These are phyloP conservation scores for Sphenopsis melanotis DNA, from an alignment of 2,797 vertebrate genomes.

Conservation along the genomic window DNA sequence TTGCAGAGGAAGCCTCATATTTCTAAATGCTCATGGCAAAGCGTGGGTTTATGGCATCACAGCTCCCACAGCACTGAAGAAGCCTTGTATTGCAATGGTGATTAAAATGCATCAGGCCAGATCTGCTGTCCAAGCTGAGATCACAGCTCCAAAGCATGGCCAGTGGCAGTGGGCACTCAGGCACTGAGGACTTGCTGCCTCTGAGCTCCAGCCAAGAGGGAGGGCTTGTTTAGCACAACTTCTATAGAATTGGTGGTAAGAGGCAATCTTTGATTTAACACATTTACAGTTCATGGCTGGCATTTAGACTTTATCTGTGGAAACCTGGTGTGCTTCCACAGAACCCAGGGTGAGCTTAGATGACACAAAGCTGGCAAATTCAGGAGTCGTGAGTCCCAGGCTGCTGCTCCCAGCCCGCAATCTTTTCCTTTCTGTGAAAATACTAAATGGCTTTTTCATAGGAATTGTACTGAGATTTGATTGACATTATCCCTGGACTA, in stretches of 20 bases:
- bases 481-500: background rate
- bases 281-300: background rate
- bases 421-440: background rate
- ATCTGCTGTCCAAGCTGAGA: background rate
- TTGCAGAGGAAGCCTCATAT: background rate
- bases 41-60: rapidly evolving
- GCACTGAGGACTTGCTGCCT: background rate
- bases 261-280: background rate
- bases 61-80: background rate
- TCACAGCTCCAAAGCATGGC: background rate
- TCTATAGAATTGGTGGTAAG: background rate
- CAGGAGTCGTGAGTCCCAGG: rapidly evolving
- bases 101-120: background rate
- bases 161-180: background rate
- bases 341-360: rapidly evolving
- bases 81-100: background rate
- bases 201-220: background rate
- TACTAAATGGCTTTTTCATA: background rate
- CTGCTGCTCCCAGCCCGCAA: background rate
- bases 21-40: background rate
- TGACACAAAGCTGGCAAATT: background rate
- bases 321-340: background rate
- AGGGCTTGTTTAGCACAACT: background rate
- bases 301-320: background rate
- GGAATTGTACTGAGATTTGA: background rate